phyloP scores from a whole-genome alignment of 2,113 vertebrate genomes.

The Gymnobelideus leadbeateri region DNA sequence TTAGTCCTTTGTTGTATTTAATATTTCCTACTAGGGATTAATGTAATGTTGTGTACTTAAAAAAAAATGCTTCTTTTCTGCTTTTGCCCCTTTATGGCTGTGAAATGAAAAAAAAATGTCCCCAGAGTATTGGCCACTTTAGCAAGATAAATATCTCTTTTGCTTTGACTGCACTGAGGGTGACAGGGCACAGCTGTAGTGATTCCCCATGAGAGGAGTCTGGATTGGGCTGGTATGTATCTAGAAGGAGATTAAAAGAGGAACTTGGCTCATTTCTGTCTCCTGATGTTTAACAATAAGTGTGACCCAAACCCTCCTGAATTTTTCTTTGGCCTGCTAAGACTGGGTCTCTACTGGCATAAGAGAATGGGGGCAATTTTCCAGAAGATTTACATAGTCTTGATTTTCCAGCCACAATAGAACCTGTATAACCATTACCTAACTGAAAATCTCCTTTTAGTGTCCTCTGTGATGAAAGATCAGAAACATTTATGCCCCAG shows the following conservation, averaged over 20 bases:
- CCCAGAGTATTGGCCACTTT: conserved; percentile 43
- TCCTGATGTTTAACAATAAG: neutral
- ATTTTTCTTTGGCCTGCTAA: neutral
- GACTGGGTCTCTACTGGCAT: neutral
- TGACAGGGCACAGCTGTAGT: conserved; percentile 19
- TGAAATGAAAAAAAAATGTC: conserved; percentile 54
- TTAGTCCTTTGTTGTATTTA: conserved; percentile 12
- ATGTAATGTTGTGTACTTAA: neutral
- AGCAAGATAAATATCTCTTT: conserved; percentile 52
- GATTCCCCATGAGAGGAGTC: neutral
- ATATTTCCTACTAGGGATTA: neutral
- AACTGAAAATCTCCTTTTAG: neutral
- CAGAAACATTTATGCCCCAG: neutral
- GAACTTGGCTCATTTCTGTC: conserved; percentile 33
- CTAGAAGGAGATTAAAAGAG: conserved; percentile 49
- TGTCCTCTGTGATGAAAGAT: too few species aligned
- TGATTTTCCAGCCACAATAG: neutral
- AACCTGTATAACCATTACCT: neutral
- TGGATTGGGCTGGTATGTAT: neutral
- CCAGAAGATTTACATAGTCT: conserved; percentile 1
- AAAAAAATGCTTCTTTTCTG: neutral
- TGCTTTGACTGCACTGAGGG: neutral
- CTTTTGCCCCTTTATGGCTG: conserved; percentile 26
- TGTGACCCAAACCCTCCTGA: neutral
- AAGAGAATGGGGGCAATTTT: neutral